These are phyloP conservation scores for Choloepus didactylus DNA, from an alignment of 2,797 vertebrate genomes.

Conservation along the genomic window DNA sequence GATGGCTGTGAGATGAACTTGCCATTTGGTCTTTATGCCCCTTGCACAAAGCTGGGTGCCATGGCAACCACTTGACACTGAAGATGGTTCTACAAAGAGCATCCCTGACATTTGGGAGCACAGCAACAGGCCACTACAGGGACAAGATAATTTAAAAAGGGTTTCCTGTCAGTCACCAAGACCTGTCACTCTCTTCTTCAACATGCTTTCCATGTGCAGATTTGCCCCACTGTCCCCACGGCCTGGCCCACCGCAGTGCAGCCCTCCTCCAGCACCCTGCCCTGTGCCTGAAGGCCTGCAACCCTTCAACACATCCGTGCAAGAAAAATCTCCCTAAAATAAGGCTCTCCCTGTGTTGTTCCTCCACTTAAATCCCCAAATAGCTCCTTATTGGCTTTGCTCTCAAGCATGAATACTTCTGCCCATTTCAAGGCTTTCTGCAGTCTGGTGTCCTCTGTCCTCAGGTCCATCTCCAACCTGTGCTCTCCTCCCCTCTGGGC, in stretches of 20 bases:
- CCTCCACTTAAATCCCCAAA: not conserved
- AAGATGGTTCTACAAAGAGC: not conserved
- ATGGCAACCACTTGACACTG: slow-evolving; percentile 32
- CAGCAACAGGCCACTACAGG: not conserved
- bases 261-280: not conserved
- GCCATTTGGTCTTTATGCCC: not conserved
- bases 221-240: not conserved
- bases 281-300: not conserved
- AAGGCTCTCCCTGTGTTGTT: not conserved
- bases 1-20: not conserved
- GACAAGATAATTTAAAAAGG: not conserved
- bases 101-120: not conserved
- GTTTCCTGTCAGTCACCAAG: not conserved
- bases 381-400: not conserved
- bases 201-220: not conserved
- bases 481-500: not conserved
- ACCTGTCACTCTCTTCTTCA: slow-evolving; percentile 2
- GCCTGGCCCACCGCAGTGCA: not conserved
- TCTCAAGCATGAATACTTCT: not conserved
- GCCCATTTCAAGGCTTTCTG: not conserved
- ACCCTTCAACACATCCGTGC: not conserved
- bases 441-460: fast-evolving
- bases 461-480: no score
- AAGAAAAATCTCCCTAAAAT: not conserved
- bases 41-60: not conserved